phyloP scores from a whole-genome alignment of 2,113 vertebrate genomes.

The Nycticryphes semicollaris region DNA sequence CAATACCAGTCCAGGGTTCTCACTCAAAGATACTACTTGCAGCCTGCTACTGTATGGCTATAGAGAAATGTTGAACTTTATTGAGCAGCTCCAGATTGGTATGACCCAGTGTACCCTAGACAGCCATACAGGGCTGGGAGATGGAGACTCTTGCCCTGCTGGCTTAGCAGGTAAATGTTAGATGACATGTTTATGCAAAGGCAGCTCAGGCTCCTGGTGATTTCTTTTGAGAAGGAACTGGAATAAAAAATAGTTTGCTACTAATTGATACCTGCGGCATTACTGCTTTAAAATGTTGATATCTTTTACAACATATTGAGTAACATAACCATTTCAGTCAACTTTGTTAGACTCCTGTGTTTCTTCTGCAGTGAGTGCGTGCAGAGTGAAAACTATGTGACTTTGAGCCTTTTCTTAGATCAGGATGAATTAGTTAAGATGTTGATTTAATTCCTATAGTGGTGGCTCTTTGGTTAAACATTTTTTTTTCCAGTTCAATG shows the following conservation, averaged over 20 bases:
- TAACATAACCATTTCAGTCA: not conserved
- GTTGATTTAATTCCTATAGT: not conserved
- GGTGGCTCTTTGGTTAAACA: not conserved
- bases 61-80: not conserved
- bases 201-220: not conserved
- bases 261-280: not conserved
- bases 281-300: not conserved
- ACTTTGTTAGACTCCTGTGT: not conserved
- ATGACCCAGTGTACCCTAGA: not conserved
- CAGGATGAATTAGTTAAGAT: not conserved
- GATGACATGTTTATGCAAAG: not conserved
- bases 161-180: not conserved
- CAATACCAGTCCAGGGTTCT: not conserved
- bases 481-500: not conserved
- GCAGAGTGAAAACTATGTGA: not conserved
- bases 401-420: not conserved
- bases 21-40: not conserved
- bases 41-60: not conserved
- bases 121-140: not conserved
- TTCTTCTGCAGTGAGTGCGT: not conserved
- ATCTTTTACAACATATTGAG: not conserved
- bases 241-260: not conserved
- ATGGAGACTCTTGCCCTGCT: not conserved
- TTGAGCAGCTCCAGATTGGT: not conserved
- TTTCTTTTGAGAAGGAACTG: not conserved